These are phyloP conservation scores for Lacanobia oleracea DNA, from an alignment of 2,888 invertebrate genomes.

Conservation along the genomic window DNA sequence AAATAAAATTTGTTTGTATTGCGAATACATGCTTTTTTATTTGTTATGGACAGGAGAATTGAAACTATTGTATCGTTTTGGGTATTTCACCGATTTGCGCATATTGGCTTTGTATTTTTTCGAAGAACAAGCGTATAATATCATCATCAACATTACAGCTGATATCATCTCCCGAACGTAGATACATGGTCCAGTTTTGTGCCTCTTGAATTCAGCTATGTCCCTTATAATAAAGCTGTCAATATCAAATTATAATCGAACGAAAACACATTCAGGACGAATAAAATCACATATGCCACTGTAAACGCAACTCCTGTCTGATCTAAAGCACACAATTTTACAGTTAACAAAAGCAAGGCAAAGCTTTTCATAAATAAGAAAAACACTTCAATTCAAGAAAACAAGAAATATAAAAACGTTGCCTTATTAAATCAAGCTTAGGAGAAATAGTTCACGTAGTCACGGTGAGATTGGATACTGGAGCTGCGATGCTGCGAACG, in stretches of 20 bases:
- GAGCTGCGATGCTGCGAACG: constrained; percentile 23
- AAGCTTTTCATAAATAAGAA: constrained; percentile 10
- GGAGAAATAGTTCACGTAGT: constrained; percentile 38
- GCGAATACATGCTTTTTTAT: background rate
- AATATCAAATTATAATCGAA: too few relatives aligned
- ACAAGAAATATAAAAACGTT: constrained; percentile 23
- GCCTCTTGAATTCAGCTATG: too few relatives aligned
- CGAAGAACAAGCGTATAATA: too few relatives aligned
- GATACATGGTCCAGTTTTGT: too few relatives aligned
- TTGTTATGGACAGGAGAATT: too few relatives aligned
- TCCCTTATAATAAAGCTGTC: too few relatives aligned
- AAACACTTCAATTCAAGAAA: constrained; percentile 17
- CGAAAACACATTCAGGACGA: background rate
- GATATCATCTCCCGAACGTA: too few relatives aligned
- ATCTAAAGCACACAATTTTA: background rate
- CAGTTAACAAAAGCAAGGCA: background rate
- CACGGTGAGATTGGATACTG: constrained; percentile 46
- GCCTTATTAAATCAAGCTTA: constrained; percentile 45
- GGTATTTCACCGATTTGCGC: too few relatives aligned
- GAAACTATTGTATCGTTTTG: too few relatives aligned
- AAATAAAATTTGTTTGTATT: constrained; percentile 10
- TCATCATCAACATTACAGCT: too few relatives aligned
- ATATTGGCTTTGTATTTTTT: too few relatives aligned
- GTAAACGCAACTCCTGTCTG: background rate
- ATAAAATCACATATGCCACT: too few relatives aligned